Evolutionary conservation across 2,113 vertebrate species (phyloP).

Genomic region (Micronisus gabar): DNA sequence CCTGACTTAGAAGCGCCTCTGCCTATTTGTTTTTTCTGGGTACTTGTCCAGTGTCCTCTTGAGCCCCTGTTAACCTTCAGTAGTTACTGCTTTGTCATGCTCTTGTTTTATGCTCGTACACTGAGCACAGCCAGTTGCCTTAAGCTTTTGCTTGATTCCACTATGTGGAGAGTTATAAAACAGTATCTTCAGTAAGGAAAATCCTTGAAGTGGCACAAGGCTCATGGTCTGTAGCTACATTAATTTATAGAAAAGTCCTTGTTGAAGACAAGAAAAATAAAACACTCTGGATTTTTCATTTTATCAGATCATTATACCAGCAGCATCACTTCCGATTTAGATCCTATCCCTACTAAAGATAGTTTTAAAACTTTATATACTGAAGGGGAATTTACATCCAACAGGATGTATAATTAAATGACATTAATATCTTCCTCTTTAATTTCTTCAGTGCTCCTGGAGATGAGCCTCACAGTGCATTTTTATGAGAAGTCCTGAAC

Average conservation of each 20-base stretch:
- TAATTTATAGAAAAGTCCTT: conserved; percentile 23
- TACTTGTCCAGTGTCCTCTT: neutral
- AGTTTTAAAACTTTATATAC: neutral
- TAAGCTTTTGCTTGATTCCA: neutral
- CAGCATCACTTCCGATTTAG: neutral
- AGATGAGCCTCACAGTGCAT: neutral
- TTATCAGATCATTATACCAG: neutral
- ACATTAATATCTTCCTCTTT: neutral
- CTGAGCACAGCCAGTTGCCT: neutral
- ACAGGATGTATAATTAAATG: neutral
- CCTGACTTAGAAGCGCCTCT: neutral
- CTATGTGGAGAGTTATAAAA: neutral
- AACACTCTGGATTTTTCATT: conserved; percentile 3
- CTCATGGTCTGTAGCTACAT: neutral
- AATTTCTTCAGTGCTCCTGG: neutral
- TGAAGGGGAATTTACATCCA: neutral
- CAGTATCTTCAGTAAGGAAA: neutral
- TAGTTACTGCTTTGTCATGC: neutral
- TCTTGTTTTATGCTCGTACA: neutral
- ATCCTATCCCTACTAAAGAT: neutral
- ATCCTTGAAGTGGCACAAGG: conserved; percentile 2
- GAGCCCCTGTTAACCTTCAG: neutral
- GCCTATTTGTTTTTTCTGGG: neutral
- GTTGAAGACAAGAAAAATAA: conserved; percentile 6
- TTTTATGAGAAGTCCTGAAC: neutral